Evolutionary conservation across 2,888 invertebrate genomes (phyloP).

Genomic region (Noctuana brunneofusca): DNA sequence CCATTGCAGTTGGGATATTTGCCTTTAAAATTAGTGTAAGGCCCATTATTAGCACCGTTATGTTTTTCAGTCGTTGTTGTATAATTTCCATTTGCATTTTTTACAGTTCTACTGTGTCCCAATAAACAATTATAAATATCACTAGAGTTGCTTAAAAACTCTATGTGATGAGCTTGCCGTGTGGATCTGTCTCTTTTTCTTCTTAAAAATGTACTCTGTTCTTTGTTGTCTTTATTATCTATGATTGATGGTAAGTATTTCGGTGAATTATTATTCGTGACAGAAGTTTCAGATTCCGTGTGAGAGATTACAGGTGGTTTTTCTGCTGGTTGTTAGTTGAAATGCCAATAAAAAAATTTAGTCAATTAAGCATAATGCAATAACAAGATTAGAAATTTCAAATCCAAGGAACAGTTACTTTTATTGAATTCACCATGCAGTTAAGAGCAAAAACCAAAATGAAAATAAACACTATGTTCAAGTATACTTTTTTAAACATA

Average conservation of each 20-base stretch:
- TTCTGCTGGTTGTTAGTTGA: conserved; percentile 68
- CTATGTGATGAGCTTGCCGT: conserved; percentile 92
- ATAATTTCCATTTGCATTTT: conserved; percentile 42
- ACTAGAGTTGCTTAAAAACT: conserved; percentile 72
- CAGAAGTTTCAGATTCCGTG: conserved; percentile 58
- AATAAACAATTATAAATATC: conserved; percentile 57
- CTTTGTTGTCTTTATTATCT: conserved; percentile 81
- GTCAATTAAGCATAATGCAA: conserved; percentile 43
- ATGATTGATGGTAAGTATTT: conserved; percentile 57
- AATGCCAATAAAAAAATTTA: conserved; percentile 49
- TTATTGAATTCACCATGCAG: conserved; percentile 34
- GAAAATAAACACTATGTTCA: background rate
- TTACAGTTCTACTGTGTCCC: conserved; percentile 42
- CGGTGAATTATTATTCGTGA: conserved; percentile 50
- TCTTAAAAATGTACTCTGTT: conserved; percentile 91
- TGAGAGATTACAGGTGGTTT: conserved; percentile 53
- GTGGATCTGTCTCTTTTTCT: conserved; percentile 92
- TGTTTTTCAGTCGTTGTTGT: conserved; percentile 45
- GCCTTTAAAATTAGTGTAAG: conserved; percentile 47
- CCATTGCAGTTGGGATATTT: conserved; percentile 48
- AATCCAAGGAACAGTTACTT: conserved; percentile 23
- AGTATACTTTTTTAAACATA: conserved; percentile 50
- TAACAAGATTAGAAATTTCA: conserved; percentile 28
- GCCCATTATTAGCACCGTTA: conserved; percentile 44
- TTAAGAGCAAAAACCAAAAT: conserved; percentile 39